A percentile compares a stretch with the other conserved stretches of the same genome.
Evolutionary conservation across 2,888 invertebrate species (phyloP).

Genomic region (Abrostola tripartita): DNA sequence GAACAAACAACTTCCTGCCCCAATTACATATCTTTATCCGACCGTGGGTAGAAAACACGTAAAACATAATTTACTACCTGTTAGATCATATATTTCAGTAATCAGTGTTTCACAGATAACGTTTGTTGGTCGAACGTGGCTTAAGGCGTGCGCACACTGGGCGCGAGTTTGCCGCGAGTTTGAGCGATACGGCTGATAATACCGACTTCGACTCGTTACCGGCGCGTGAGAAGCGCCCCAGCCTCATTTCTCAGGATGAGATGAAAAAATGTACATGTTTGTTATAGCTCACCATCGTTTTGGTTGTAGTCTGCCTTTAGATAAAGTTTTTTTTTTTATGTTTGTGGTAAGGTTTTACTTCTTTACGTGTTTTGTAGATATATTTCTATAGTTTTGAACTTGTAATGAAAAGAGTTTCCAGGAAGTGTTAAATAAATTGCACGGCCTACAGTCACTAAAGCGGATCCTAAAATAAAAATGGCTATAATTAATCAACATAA

Average conservation of each 20-base stretch:
- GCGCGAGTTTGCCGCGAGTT: slow-evolving; percentile 41
- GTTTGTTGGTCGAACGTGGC: slow-evolving; percentile 43
- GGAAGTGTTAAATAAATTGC: no score
- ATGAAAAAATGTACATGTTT: slow-evolving; percentile 56
- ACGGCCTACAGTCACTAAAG: no score
- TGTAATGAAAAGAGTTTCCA: neutral
- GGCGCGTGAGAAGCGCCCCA: slow-evolving; percentile 73
- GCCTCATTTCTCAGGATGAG: slow-evolving; percentile 68
- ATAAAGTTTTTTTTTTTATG: slow-evolving; percentile 37
- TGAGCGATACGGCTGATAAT: slow-evolving; percentile 64
- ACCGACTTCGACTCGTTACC: slow-evolving; percentile 48
- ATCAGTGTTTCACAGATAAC: slow-evolving; percentile 43
- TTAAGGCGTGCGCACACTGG: slow-evolving; percentile 56
- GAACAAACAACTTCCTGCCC: slow-evolving; percentile 43
- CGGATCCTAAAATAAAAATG: slow-evolving; percentile 17
- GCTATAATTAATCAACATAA: slow-evolving; percentile 30
- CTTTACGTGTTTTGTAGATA: neutral
- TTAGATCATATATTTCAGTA: slow-evolving; percentile 56
- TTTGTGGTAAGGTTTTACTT: slow-evolving; percentile 21
- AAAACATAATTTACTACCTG: slow-evolving; percentile 42
- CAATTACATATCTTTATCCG: slow-evolving; percentile 34
- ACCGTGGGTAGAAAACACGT: slow-evolving; percentile 39
- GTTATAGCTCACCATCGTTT: slow-evolving; percentile 44
- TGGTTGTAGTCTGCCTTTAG: slow-evolving; percentile 25
- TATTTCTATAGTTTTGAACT: neutral